A percentile compares a stretch with the other conserved stretches of the same genome.
These are phyloP conservation scores for Nettapus auritus DNA, from an alignment of 2,113 vertebrate genomes.

Conservation along the genomic window DNA sequence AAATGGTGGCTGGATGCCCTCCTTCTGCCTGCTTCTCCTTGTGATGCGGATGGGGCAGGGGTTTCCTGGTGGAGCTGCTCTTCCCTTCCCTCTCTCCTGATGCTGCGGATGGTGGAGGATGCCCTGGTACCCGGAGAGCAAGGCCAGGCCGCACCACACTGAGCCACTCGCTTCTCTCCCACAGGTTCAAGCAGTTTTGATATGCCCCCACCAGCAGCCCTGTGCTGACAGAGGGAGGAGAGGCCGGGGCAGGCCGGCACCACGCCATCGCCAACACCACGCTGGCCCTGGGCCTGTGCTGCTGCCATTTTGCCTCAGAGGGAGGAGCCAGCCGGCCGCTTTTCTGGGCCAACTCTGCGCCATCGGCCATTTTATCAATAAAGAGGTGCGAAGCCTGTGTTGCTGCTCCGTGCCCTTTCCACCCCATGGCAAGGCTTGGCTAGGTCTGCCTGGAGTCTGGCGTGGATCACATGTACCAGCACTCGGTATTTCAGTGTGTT, in stretches of 20 bases:
- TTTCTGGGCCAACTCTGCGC: neutral
- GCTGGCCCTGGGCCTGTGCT: neutral
- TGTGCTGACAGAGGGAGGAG: neutral
- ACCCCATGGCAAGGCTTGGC: fast-evolving
- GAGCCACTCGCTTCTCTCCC: neutral
- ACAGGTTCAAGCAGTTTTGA: conserved; percentile 58
- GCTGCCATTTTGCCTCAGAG: fast-evolving
- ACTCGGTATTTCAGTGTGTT: neutral
- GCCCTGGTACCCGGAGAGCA: no score
- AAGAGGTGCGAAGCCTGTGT: neutral
- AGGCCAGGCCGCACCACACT: fast-evolving
- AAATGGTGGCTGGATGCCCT: neutral
- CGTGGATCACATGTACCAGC: fast-evolving
- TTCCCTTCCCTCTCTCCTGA: fast-evolving
- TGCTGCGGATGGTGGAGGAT: no score
- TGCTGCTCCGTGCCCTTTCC: fast-evolving
- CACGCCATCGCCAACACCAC: no score
- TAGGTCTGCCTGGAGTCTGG: fast-evolving
- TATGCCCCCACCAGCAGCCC: neutral
- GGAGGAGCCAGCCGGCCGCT: neutral
- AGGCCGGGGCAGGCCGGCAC: neutral
- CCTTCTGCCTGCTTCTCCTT: neutral
- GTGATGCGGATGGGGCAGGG: neutral
- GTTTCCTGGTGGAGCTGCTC: neutral
- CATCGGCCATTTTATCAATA: neutral